These are phyloP conservation scores for Wiebesia pumilae DNA, from an alignment of 1,140 invertebrate species.

Conservation along the genomic window DNA sequence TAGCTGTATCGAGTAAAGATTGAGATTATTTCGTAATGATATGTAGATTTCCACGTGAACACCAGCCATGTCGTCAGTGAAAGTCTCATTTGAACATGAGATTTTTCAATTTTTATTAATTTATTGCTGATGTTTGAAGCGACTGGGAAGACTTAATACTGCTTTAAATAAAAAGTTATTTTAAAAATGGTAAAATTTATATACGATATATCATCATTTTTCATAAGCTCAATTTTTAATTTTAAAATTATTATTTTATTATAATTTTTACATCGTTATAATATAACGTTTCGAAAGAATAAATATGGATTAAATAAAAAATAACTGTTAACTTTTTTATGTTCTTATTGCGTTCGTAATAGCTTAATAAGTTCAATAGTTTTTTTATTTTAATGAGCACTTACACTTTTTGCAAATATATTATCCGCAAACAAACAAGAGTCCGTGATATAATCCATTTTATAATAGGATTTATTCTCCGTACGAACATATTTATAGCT, in stretches of 20 bases:
- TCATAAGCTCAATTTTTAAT: not conserved
- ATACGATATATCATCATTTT: not conserved
- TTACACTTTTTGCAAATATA: conserved; percentile 36
- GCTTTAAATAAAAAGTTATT: not conserved
- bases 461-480: conserved; percentile 44
- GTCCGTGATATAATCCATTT: conserved; percentile 37
- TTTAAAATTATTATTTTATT: no score
- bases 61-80: not conserved
- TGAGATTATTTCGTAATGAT: not conserved
- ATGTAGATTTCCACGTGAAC: not conserved
- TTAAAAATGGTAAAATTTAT: not conserved
- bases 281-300: no score
- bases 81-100: not conserved
- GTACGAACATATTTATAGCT: conserved; percentile 15
- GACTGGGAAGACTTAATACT: not conserved
- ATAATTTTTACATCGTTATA: no score
- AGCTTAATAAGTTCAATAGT: not conserved
- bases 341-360: not conserved
- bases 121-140: not conserved
- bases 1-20: not conserved
- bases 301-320: no score
- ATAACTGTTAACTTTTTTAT: not conserved
- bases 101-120: not conserved
- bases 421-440: conserved; percentile 10
- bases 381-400: conserved; percentile 26